Base-by-base conservation (phyloP, 1,140 invertebrate genomes). In the Archivesica marissinica region DNA sequence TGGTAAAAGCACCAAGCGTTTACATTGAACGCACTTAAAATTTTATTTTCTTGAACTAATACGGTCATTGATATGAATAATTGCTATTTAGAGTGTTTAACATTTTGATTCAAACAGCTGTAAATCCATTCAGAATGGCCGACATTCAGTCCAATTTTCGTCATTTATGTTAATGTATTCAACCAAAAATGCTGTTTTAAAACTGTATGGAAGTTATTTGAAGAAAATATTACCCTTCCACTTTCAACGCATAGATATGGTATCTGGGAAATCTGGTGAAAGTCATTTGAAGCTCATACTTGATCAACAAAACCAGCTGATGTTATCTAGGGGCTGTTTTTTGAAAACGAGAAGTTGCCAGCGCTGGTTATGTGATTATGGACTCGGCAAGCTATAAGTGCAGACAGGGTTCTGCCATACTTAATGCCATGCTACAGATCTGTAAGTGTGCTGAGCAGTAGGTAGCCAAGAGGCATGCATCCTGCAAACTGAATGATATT, bases 1-100 rank as follows among this genome's bases (percentile, higher is more conserved):
- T n/a, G n/a, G n/a, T n/a, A n/a, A n/a, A n/a, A n/a, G n/a, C n/a
- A n/a, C n/a, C n/a, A n/a, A n/a, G n/a, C n/a, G n/a, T 64, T 64
- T 35, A 64, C 38, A 64, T 30, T 3, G 11, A 35, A 17, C 38
- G 59, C n/a, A 64, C 59, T 64, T 64, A 64, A 64, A n/a, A 64
- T 33, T 64, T 64, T 64, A 64, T 64, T 64, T 64, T 64, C 59
- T 64, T 64, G 59, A 64, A 64, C 59, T 64, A 64, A 64, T 64
- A 35, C 38, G 28, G 59, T 17, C 59, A 64, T 64, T 64, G 28
- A 64, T 64, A 64, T 64, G 59, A 64, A 64, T 35, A 64, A 64
- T 64, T 35, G 59, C 2, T 35, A 64, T 35, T 64, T 25, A 28
- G 15, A 33, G 25, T 7, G 17, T n/a, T n/a, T n/a, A n/a, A n/a